phyloP scores from a whole-genome alignment of 1,140 invertebrate species.

The Drosophila arizonae region DNA sequence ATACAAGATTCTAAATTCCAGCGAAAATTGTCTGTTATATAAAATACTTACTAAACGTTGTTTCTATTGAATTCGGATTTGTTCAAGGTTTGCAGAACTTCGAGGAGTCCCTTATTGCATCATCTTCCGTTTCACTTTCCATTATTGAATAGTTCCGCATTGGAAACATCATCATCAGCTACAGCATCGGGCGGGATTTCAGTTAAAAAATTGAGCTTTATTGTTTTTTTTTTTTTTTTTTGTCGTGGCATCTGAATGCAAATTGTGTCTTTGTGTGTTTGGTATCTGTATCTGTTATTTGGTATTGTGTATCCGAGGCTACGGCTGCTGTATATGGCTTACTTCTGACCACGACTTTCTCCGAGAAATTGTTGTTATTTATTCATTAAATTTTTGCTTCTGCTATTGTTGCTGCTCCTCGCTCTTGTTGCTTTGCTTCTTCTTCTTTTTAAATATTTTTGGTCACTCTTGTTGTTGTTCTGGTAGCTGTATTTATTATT shows the following conservation, averaged over 20 bases:
- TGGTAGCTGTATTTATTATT: constrained; percentile 33
- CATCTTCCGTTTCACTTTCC: constrained; percentile 62
- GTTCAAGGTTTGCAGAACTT: not conserved
- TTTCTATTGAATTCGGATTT: not conserved
- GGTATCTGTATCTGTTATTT: constrained; percentile 21
- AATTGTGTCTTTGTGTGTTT: constrained; percentile 34
- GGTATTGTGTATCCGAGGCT: constrained; percentile 52
- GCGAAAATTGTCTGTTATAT: too few relatives aligned
- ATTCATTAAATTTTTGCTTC: constrained; percentile 78
- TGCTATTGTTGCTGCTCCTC: constrained; percentile 53
- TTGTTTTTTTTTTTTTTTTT: not conserved
- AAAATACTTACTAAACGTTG: too few relatives aligned
- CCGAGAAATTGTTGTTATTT: constrained; percentile 78
- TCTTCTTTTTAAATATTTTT: constrained; percentile 12
- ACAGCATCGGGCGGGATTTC: not conserved
- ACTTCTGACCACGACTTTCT: constrained; percentile 77
- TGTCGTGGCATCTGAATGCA: constrained; percentile 37
- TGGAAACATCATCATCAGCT: constrained; percentile 6
- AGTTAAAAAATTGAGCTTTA: not conserved
- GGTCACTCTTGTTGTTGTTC: constrained; percentile 27
- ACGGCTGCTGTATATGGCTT: constrained; percentile 66
- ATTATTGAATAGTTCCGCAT: constrained; percentile 35
- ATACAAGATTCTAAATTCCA: too few relatives aligned
- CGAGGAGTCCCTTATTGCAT: constrained; percentile 31
- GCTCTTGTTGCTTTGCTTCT: constrained; percentile 47